Evolutionary conservation across 2,888 invertebrate genomes (phyloP).

Genomic region (Chirona hameri): DNA sequence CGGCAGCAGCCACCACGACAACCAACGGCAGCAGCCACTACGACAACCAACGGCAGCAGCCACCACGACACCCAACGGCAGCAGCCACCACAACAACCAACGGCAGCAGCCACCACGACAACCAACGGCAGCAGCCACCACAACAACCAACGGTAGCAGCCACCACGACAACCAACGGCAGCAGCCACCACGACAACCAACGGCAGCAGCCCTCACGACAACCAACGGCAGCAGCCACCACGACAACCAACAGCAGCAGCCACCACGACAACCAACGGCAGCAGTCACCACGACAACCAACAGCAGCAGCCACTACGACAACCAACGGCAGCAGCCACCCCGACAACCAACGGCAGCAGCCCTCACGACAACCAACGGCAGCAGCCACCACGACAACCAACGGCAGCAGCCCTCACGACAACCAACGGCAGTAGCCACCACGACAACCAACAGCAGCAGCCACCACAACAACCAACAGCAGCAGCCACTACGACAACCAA

Average conservation of each 20-base stretch:
- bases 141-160: no score
- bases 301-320: neutral
- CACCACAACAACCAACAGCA: neutral
- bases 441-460: no score
- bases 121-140: neutral
- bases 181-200: neutral
- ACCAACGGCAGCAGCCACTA: neutral
- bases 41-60: no score
- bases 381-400: neutral
- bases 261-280: no score
- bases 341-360: neutral
- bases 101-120: no score
- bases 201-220: neutral
- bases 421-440: neutral
- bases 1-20: neutral
- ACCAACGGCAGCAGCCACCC: no score
- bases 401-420: neutral
- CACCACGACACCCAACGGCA: neutral
- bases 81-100: no score
- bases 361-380: neutral
- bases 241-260: neutral
- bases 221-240: neutral
- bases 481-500: no score
- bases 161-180: neutral
- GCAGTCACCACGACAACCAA: no score